Evolutionary conservation across 2,113 vertebrate genomes (phyloP).

Genomic region (Synchiropus splendidus): DNA sequence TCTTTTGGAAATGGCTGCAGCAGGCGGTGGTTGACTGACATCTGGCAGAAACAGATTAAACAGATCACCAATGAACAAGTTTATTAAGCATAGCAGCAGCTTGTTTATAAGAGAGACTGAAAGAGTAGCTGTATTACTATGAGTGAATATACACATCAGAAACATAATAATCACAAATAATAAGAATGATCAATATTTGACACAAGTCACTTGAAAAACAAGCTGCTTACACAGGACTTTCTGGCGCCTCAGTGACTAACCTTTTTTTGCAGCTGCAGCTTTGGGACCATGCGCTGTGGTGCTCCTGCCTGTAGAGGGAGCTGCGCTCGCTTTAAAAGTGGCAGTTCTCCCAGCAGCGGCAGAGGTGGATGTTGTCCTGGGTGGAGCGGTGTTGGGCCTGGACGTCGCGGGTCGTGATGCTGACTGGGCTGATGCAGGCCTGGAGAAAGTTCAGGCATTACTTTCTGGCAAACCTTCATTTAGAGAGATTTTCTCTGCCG

Average conservation of each 20-base stretch:
- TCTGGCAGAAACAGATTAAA: constrained; percentile 39
- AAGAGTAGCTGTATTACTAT: too few relatives aligned
- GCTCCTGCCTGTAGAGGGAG: constrained; percentile 46
- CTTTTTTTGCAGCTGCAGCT: constrained; percentile 54
- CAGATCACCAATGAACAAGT: not conserved
- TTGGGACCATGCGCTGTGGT: constrained; percentile 36
- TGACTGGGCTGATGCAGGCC: constrained; percentile 22
- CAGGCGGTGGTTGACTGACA: constrained; percentile 36
- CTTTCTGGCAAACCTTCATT: too few relatives aligned
- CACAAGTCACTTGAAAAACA: too few relatives aligned
- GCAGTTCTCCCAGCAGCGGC: constrained; percentile 13
- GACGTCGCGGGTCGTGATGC: constrained; percentile 14
- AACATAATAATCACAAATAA: too few relatives aligned
- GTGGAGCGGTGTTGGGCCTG: constrained; percentile 26
- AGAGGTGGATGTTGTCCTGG: constrained; percentile 25
- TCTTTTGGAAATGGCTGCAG: constrained; percentile 43
- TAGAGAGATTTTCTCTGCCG: too few relatives aligned
- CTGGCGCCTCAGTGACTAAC: too few relatives aligned
- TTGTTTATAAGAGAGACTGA: too few relatives aligned
- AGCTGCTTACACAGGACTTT: too few relatives aligned
- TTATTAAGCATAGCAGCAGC: too few relatives aligned
- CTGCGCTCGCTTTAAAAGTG: constrained; percentile 30
- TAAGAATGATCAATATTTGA: not conserved
- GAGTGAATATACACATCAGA: too few relatives aligned
- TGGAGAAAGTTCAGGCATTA: constrained; percentile 21